Evolutionary conservation across 2,113 vertebrate genomes (phyloP).

Genomic region (Condylura cristata): DNA sequence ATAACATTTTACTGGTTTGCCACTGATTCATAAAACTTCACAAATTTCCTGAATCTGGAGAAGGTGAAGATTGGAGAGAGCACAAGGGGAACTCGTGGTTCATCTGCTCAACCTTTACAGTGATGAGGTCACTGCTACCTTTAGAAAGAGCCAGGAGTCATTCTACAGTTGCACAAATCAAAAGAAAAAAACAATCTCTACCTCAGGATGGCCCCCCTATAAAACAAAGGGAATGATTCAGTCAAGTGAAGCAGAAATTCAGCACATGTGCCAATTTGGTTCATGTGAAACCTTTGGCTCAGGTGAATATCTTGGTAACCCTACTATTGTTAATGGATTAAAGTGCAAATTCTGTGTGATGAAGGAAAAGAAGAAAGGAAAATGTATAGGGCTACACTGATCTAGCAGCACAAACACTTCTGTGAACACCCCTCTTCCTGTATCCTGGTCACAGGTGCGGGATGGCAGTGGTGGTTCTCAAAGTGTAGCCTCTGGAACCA

Average conservation of each 20-base stretch:
- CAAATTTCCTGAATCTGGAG: not conserved
- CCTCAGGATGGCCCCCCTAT: not conserved
- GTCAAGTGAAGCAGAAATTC: not conserved
- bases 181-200: not conserved
- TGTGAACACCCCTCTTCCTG: not conserved
- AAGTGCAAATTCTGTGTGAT: not conserved
- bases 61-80: not conserved
- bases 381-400: not conserved
- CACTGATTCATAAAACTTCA: not conserved
- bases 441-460: not conserved
- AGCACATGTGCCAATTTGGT: not conserved
- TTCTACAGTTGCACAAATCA: not conserved
- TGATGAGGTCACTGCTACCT: not conserved
- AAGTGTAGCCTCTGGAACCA: not conserved
- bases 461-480: not conserved
- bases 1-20: too few species aligned
- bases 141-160: not conserved
- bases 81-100: not conserved
- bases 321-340: not conserved
- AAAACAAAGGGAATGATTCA: constrained; percentile 1
- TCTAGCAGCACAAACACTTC: not conserved
- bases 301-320: not conserved
- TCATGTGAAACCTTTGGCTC: not conserved
- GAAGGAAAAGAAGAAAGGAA: not conserved
- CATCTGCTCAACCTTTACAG: not conserved